Conservation (phyloP, 2,113 vertebrate genomes). For the Ibidorhyncha struthersii region DNA sequence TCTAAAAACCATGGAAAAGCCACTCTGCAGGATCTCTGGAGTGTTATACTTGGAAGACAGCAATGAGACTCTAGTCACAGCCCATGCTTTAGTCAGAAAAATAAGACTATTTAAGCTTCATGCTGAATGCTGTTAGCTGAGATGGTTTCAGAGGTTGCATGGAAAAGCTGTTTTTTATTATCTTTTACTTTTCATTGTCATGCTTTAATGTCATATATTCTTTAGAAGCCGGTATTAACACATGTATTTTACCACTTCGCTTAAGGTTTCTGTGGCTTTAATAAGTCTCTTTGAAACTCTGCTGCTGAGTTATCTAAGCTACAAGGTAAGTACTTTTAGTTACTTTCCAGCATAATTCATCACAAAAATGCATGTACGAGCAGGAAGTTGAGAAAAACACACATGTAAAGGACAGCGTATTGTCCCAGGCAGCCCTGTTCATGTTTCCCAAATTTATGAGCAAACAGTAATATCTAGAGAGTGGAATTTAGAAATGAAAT, state of each 20-base stretch:
- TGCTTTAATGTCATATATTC: not conserved
- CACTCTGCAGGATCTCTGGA: not conserved
- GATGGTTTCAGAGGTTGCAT: not conserved
- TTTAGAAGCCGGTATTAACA: not conserved
- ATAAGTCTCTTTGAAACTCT: slow-evolving; percentile 86
- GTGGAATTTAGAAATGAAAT: not conserved
- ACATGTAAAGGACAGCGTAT: not conserved
- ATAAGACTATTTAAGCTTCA: not conserved
- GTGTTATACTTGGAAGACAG: not conserved
- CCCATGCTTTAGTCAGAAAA: not conserved
- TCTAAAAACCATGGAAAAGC: not conserved
- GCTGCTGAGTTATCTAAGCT: slow-evolving; percentile 83
- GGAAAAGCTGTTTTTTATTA: not conserved
- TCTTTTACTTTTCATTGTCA: not conserved
- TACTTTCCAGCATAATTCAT: not conserved
- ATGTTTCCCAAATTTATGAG: not conserved
- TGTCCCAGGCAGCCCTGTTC: not conserved
- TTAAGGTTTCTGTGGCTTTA: slow-evolving; percentile 83
- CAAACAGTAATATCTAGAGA: not conserved
- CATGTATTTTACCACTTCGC: not conserved
- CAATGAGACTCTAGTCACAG: not conserved
- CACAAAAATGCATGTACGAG: not conserved
- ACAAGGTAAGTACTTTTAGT: slow-evolving; percentile 76
- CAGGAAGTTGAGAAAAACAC: not conserved
- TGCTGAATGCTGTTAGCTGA: not conserved